A percentile compares a stretch with the other conserved stretches of the same genome.
These are phyloP conservation scores for Botia kubotai DNA, from an alignment of 2,797 vertebrate genomes.

Conservation along the genomic window DNA sequence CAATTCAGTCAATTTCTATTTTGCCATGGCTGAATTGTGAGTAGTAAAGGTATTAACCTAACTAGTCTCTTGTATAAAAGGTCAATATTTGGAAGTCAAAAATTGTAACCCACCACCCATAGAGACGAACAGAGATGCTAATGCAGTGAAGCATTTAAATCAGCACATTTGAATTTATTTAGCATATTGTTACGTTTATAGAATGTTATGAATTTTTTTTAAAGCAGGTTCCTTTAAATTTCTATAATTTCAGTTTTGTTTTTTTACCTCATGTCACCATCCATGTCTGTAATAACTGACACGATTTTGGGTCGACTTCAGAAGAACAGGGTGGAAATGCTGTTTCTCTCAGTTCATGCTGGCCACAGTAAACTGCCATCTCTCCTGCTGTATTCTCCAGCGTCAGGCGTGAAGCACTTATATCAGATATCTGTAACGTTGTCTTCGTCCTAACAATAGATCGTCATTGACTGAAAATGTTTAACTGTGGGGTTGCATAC, in stretches of 20 bases:
- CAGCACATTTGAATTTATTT: neutral
- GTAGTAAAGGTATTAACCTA: conserved; percentile 29
- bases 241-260: neutral
- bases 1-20: conserved; percentile 4
- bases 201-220: neutral
- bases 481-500: conserved; percentile 60
- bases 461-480: conserved; percentile 42
- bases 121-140: conserved; percentile 14
- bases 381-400: conserved; percentile 50
- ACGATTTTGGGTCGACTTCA: neutral
- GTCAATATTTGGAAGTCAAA: neutral
- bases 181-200: conserved; percentile 31
- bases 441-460: conserved; percentile 54
- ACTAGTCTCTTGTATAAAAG: neutral
- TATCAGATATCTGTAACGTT: conserved; percentile 60
- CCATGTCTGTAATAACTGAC: neutral
- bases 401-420: conserved; percentile 55
- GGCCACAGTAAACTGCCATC: conserved; percentile 44
- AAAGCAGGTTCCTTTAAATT: conserved; percentile 19
- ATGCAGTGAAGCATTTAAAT: neutral
- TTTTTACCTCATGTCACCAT: neutral
- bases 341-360: neutral
- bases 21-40: conserved; percentile 30
- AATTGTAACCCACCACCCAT: conserved; percentile 34
- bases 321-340: conserved; percentile 34